These are phyloP conservation scores for Aplodontia rufa DNA, from an alignment of 2,113 vertebrate species.

Conservation along the genomic window DNA sequence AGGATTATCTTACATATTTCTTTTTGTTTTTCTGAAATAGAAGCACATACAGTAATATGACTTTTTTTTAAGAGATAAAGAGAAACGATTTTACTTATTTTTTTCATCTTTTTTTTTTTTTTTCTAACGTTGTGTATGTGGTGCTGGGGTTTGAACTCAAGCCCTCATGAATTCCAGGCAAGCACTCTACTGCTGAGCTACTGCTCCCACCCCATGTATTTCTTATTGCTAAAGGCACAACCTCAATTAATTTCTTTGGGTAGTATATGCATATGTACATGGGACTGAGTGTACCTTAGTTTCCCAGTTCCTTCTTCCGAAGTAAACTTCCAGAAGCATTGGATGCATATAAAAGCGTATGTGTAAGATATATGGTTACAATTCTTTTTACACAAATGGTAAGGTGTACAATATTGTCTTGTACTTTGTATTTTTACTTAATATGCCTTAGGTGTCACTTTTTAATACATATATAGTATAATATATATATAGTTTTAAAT, in stretches of 20 bases:
- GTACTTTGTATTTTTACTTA: background rate
- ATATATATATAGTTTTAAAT: background rate
- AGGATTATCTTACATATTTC: background rate
- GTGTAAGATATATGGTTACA: background rate
- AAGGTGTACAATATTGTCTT: background rate
- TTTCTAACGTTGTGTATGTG: too few species aligned
- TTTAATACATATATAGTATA: background rate
- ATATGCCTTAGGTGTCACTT: background rate
- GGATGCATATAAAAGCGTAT: background rate
- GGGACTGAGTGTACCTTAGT: background rate
- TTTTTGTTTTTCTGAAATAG: too few species aligned
- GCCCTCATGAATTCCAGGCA: too few species aligned
- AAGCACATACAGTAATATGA: too few species aligned
- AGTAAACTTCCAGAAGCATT: background rate
- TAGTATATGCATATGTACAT: background rate
- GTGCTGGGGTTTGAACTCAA: too few species aligned
- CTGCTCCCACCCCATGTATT: too few species aligned
- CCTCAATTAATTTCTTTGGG: background rate
- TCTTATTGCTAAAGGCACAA: constrained; percentile 38
- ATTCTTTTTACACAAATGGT: background rate
- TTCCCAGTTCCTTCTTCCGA: background rate
- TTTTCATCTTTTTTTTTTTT: too few species aligned
- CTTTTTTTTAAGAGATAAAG: too few species aligned
- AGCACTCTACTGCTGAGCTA: too few species aligned
- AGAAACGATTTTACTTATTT: too few species aligned